Percentiles rank a stretch among this genome's conserved stretches.
These are phyloP conservation scores for Nowickia ferox DNA, from an alignment of 2,888 invertebrate genomes.

Conservation along the genomic window DNA sequence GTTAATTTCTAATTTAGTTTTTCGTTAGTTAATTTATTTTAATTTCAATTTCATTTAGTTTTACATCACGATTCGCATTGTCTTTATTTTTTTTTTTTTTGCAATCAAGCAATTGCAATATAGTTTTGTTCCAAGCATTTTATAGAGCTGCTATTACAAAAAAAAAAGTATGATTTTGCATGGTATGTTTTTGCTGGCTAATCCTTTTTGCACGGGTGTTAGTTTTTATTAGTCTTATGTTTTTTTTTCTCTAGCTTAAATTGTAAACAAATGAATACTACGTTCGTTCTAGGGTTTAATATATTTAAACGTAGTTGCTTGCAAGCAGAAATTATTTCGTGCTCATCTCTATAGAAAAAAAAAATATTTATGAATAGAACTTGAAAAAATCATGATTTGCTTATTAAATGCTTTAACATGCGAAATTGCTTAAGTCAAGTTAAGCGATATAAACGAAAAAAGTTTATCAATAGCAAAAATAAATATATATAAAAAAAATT, in stretches of 20 bases:
- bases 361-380: slow-evolving; percentile 48
- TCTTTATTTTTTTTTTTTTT: background rate
- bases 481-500: no score
- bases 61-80: slow-evolving; percentile 57
- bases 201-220: slow-evolving; percentile 42
- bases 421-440: slow-evolving; percentile 16
- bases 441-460: background rate
- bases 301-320: slow-evolving; percentile 12
- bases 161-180: slow-evolving; percentile 27
- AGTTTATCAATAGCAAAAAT: no score
- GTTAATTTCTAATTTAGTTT: slow-evolving; percentile 17
- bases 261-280: slow-evolving; percentile 50
- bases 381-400: slow-evolving; percentile 67
- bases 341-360: slow-evolving; percentile 63
- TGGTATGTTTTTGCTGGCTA: slow-evolving; percentile 8
- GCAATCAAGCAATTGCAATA: slow-evolving; percentile 17
- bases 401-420: slow-evolving; percentile 22
- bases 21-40: slow-evolving; percentile 48
- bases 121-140: slow-evolving; percentile 36
- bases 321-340: slow-evolving; percentile 56
- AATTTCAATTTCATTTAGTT: slow-evolving; percentile 61
- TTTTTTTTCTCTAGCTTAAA: slow-evolving; percentile 32
- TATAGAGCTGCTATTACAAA: slow-evolving; percentile 41
- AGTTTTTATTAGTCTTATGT: background rate
- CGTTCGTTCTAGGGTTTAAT: slow-evolving; percentile 37